Evolutionary conservation across 1,140 invertebrate genomes (phyloP).

Genomic region (Oryctes rhinoceros): DNA sequence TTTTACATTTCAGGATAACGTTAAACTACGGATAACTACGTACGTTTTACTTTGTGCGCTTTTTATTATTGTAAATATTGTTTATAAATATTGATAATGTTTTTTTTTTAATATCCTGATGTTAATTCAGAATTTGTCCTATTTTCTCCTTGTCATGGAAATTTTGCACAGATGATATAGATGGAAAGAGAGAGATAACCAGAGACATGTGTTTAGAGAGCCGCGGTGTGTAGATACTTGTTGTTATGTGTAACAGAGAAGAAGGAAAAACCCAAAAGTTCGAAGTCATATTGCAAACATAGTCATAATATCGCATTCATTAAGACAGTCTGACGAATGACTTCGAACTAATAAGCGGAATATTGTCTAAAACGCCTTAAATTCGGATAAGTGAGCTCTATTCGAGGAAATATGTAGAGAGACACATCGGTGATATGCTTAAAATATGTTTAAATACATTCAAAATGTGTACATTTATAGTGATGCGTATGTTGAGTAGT

Average conservation of each 20-base stretch:
- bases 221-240: background rate
- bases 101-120: background rate
- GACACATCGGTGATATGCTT: constrained; percentile 50
- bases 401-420: constrained; percentile 40
- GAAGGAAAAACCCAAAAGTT: constrained; percentile 4
- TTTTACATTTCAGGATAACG: too few relatives aligned
- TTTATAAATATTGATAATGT: background rate
- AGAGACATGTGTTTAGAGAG: constrained; percentile 13
- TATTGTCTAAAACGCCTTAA: constrained; percentile 47
- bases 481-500: constrained; percentile 22
- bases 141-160: constrained; percentile 18
- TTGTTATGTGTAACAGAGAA: constrained; percentile 6
- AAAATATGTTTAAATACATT: constrained; percentile 50
- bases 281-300: background rate
- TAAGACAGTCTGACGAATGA: background rate
- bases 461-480: constrained; percentile 45
- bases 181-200: background rate
- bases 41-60: constrained; percentile 2
- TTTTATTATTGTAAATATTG: background rate
- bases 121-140: background rate
- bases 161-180: background rate
- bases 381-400: constrained; percentile 47
- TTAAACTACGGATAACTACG: background rate
- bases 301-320: background rate
- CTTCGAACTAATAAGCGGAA: constrained; percentile 41